These are phyloP conservation scores for Blastobasis adustella DNA, from an alignment of 2,888 invertebrate species.

Conservation along the genomic window DNA sequence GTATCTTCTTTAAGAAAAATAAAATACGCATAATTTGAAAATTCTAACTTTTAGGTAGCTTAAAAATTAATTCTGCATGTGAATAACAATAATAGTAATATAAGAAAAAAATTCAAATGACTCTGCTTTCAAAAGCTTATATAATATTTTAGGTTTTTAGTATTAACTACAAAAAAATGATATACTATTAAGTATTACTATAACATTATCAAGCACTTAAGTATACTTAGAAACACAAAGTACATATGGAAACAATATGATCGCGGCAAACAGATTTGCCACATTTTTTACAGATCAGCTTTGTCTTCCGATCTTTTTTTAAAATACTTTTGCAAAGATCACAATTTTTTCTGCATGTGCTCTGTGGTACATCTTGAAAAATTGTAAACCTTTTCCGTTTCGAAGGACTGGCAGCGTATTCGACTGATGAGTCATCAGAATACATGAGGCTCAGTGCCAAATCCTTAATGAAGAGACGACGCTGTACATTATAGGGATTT, in stretches of 20 bases:
- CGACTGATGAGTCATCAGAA: constrained; percentile 18
- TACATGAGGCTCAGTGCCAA: constrained; percentile 47
- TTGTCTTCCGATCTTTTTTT: constrained; percentile 53
- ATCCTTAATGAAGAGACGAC: constrained; percentile 50
- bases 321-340: constrained; percentile 39
- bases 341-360: constrained; percentile 33
- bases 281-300: constrained; percentile 48
- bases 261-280: constrained; percentile 53
- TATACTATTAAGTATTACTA: too few relatives aligned
- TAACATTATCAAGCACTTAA: background rate
- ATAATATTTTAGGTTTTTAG: too few relatives aligned
- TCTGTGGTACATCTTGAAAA: constrained; percentile 6
- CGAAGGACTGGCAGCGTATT: constrained; percentile 10
- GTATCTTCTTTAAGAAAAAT: too few relatives aligned
- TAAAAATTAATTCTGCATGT: too few relatives aligned
- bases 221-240: constrained; percentile 30
- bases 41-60: too few relatives aligned
- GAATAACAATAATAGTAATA: too few relatives aligned
- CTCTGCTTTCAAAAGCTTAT: too few relatives aligned
- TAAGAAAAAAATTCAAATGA: too few relatives aligned
- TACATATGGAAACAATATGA: constrained; percentile 47
- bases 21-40: too few relatives aligned
- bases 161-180: too few relatives aligned
- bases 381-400: constrained; percentile 19
- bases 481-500: constrained; percentile 29